phyloP scores from a whole-genome alignment of 2,797 vertebrate genomes.

The Muscicapa comitata region DNA sequence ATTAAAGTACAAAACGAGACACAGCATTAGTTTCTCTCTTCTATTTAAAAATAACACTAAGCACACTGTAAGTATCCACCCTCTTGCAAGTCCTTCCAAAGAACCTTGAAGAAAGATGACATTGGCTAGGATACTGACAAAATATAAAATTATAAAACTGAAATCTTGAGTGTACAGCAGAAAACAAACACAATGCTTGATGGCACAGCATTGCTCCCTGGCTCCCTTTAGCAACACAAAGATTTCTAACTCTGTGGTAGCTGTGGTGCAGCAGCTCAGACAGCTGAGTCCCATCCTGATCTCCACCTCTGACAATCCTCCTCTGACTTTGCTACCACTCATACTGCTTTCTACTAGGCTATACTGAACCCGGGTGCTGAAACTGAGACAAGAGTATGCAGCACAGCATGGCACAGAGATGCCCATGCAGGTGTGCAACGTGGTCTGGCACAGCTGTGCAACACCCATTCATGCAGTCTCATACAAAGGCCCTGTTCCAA shows the following conservation, averaged over 20 bases:
- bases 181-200: background rate
- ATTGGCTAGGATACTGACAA: background rate
- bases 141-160: background rate
- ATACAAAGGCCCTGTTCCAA: background rate
- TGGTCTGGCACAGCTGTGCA: background rate
- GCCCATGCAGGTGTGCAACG: fast-evolving
- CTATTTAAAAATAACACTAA: background rate
- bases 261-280: background rate
- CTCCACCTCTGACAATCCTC: background rate
- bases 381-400: fast-evolving
- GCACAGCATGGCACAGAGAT: fast-evolving
- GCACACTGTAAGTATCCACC: background rate
- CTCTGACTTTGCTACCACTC: background rate
- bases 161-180: background rate
- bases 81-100: background rate
- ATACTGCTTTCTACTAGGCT: background rate
- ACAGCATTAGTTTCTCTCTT: background rate
- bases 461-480: fast-evolving
- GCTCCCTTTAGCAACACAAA: background rate
- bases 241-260: background rate
- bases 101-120: background rate
- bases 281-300: background rate
- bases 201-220: background rate
- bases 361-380: fast-evolving
- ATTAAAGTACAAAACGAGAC: background rate